Conservation (phyloP, 92 coral and sea anemone species). For the Pocillopora meandrina region DNA sequence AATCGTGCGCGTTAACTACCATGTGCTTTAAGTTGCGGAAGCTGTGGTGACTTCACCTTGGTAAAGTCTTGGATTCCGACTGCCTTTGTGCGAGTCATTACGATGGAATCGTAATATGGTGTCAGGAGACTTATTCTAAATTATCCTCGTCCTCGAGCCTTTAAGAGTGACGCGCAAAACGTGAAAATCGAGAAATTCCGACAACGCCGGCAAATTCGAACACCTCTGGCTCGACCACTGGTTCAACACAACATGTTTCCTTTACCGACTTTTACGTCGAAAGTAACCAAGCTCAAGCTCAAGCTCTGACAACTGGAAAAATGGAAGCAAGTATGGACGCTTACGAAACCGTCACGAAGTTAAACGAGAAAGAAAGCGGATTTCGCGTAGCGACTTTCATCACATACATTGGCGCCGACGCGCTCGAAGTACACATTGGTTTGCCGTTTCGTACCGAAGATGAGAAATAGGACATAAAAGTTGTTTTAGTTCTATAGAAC, state of each 20-base stretch:
- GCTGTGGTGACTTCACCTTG: too few species aligned
- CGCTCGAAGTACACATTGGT: slow-evolving; percentile 44
- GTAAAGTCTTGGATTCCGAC: too few species aligned
- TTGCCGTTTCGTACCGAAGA: slow-evolving; percentile 39
- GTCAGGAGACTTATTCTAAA: too few species aligned
- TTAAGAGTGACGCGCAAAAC: neutral
- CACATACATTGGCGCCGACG: slow-evolving; percentile 42
- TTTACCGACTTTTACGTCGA: too few species aligned
- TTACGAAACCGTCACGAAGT: slow-evolving; percentile 34
- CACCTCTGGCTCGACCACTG: neutral
- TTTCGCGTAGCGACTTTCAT: slow-evolving; percentile 52
- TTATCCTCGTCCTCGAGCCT: neutral
- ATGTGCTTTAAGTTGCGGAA: too few species aligned
- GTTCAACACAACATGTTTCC: neutral
- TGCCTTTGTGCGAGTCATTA: too few species aligned
- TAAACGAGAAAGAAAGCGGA: slow-evolving; percentile 31
- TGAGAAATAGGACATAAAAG: slow-evolving; percentile 31
- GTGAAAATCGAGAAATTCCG: neutral
- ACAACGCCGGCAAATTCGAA: too few species aligned
- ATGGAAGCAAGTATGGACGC: slow-evolving; percentile 44
- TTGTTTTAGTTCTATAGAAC: slow-evolving; percentile 38
- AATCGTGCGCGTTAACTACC: too few species aligned
- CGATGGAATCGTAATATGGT: too few species aligned
- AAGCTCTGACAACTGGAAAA: slow-evolving; percentile 22
- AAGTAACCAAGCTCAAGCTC: too few species aligned